A percentile compares a stretch with the other conserved stretches of the same genome.
Evolutionary conservation across 2,888 invertebrate genomes (phyloP).

Genomic region (Drosophila sordidapex): DNA sequence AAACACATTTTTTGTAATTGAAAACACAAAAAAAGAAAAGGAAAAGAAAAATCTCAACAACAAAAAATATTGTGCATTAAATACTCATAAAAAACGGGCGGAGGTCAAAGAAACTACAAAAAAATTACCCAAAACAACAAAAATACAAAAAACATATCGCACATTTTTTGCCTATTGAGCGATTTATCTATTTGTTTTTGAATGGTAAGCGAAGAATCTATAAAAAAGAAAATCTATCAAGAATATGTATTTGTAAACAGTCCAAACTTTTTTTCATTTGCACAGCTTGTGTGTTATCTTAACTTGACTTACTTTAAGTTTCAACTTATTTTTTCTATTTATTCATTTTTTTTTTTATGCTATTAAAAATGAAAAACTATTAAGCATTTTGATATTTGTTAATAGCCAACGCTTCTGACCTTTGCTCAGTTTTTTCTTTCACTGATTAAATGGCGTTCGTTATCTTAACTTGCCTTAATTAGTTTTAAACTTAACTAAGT

Average conservation of each 20-base stretch:
- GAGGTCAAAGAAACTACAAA: constrained; percentile 36
- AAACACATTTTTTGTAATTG: constrained; percentile 49
- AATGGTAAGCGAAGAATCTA: constrained; percentile 47
- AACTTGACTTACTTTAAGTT: background rate
- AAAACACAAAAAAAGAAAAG: constrained; percentile 14
- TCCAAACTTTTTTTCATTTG: background rate
- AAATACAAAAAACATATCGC: constrained; percentile 47
- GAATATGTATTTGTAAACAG: constrained; percentile 38
- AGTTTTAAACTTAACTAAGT: constrained; percentile 7
- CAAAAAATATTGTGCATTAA: constrained; percentile 50
- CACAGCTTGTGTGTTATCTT: constrained; percentile 31
- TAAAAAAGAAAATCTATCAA: constrained; percentile 2
- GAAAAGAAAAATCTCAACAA: constrained; percentile 15
- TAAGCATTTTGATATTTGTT: constrained; percentile 7
- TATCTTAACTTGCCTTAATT: constrained; percentile 38
- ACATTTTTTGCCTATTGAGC: constrained; percentile 22
- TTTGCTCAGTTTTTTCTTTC: constrained; percentile 6
- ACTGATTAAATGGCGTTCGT: constrained; percentile 36
- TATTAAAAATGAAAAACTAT: background rate
- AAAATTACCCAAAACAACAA: constrained; percentile 24
- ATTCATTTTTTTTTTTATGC: constrained; percentile 15
- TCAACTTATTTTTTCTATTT: background rate
- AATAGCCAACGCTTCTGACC: constrained; percentile 13
- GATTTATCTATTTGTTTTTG: constrained; percentile 5
- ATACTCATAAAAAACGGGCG: constrained; percentile 53